Evolutionary conservation across 2,113 vertebrate genomes (phyloP).

Genomic region (Bos indicus): DNA sequence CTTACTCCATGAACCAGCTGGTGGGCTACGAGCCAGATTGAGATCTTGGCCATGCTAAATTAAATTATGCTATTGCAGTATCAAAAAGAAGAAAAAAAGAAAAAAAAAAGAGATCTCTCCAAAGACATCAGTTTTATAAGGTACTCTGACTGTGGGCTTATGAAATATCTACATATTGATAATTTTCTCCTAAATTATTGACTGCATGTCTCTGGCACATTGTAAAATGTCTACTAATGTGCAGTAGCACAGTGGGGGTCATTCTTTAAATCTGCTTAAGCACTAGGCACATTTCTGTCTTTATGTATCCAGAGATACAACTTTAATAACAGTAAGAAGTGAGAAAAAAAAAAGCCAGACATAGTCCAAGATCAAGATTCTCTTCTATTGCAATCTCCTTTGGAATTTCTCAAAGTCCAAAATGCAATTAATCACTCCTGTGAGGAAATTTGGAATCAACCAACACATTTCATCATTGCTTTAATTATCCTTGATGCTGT

Average conservation of each 20-base stretch:
- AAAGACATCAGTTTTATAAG: not conserved
- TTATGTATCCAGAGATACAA: not conserved
- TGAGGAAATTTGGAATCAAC: constrained; percentile 31
- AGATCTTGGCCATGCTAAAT: constrained; percentile 56
- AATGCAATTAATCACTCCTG: constrained; percentile 44
- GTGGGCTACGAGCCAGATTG: not conserved
- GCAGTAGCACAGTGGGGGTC: not conserved
- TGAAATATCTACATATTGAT: constrained; percentile 60
- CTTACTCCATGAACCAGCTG: constrained; percentile 43
- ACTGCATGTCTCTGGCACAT: constrained; percentile 54
- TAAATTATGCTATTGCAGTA: constrained; percentile 51
- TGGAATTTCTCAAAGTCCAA: constrained; percentile 47
- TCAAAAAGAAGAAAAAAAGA: not conserved
- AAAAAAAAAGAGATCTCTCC: not conserved
- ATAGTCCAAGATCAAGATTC: not conserved
- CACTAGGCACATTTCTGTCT: not conserved
- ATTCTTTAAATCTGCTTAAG: constrained; percentile 61
- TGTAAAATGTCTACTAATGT: constrained; percentile 50
- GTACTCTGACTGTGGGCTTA: constrained; percentile 17
- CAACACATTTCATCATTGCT: constrained; percentile 44
- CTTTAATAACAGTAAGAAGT: not conserved
- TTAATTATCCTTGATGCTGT: constrained; percentile 61
- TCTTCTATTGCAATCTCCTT: constrained; percentile 38
- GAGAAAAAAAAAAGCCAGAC: not conserved
- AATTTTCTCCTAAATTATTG: constrained; percentile 70